phyloP scores from a whole-genome alignment of 2,797 vertebrate species.

The Euphonia xanthogaster region DNA sequence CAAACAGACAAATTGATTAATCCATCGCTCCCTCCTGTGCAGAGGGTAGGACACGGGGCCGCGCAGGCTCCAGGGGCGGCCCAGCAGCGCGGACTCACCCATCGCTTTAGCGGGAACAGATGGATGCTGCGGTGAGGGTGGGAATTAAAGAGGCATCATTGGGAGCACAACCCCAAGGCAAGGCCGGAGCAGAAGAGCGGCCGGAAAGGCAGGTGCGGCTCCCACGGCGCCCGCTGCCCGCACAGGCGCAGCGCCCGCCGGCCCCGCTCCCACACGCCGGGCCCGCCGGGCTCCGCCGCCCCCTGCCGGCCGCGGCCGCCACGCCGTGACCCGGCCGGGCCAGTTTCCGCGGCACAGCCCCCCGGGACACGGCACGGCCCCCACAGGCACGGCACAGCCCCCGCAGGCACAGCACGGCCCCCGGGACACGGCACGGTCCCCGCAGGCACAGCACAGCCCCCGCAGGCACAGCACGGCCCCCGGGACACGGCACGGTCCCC shows the following conservation, averaged over 20 bases:
- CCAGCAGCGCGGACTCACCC: neutral
- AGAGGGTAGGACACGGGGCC: neutral
- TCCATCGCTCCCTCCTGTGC: neutral
- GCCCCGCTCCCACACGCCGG: neutral
- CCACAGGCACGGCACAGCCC: no score
- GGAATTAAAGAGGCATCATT: rapidly evolving
- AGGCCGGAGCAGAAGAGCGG: no score
- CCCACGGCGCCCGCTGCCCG: neutral
- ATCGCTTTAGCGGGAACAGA: neutral
- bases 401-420: no score
- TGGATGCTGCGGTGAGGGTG: neutral
- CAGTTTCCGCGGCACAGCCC: neutral
- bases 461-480: no score
- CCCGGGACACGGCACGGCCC: no score
- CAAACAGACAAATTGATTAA: neutral
- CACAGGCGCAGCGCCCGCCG: neutral
- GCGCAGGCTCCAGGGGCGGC: neutral
- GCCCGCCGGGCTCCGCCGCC: neutral
- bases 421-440: no score
- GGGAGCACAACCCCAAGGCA: neutral
- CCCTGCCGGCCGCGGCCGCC: neutral
- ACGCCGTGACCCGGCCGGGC: neutral
- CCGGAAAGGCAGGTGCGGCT: neutral
- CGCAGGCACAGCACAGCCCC: no score
- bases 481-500: no score